These are phyloP conservation scores for Cotesia vestalis DNA, from an alignment of 1,140 invertebrate species.

Conservation along the genomic window DNA sequence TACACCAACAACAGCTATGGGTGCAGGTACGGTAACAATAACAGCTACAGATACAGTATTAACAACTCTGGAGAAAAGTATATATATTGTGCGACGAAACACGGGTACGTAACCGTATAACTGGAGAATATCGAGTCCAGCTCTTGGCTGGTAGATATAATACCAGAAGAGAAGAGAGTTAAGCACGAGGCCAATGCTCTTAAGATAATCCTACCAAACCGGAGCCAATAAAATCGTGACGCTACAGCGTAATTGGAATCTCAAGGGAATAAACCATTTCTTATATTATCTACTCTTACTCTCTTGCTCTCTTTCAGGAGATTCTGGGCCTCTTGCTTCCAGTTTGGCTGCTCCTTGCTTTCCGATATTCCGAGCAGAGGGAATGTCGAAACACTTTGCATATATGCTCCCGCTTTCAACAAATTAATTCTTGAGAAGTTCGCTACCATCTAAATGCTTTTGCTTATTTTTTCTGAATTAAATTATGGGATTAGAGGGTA, in stretches of 20 bases:
- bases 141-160: neutral
- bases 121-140: too few species aligned
- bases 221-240: conserved; percentile 41
- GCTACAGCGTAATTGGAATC: conserved; percentile 40
- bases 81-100: conserved; percentile 9
- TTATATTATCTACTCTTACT: conserved; percentile 7
- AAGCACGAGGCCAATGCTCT: conserved; percentile 22
- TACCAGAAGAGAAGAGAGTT: conserved; percentile 17
- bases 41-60: too few species aligned
- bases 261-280: conserved; percentile 34
- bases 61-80: too few species aligned
- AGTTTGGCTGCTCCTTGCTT: neutral
- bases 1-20: conserved; percentile 2
- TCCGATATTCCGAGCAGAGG: conserved; percentile 8
- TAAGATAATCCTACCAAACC: conserved; percentile 36
- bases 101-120: conserved; percentile 12
- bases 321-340: too few species aligned
- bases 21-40: too few species aligned
- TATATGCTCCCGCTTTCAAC: neutral
- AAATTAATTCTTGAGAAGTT: too few species aligned
- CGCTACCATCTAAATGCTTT: too few species aligned
- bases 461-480: too few species aligned
- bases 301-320: conserved; percentile 2
- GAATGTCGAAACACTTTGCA: conserved; percentile 9
- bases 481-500: too few species aligned